Conservation (phyloP, 2,888 invertebrate species). For the Schizaphis graminum region DNA sequence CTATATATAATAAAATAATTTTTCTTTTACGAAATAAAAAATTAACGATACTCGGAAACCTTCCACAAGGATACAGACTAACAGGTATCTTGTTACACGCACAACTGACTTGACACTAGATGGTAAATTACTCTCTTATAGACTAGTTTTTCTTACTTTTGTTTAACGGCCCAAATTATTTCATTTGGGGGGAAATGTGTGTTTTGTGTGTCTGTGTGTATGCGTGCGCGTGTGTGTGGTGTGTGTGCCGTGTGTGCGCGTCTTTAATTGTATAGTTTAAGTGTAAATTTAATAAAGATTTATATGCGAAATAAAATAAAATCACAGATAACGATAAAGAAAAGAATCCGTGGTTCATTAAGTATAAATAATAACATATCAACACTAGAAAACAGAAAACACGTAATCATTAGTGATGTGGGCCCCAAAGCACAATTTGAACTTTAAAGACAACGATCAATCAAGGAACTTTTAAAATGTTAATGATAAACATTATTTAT, state of each 20-base stretch:
- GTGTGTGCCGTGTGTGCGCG: no score
- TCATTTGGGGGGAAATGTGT: conserved; percentile 61
- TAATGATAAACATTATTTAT: background rate
- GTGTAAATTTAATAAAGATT: conserved; percentile 23
- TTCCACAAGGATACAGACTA: conserved; percentile 54
- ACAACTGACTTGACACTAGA: conserved; percentile 63
- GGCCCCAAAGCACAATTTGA: background rate
- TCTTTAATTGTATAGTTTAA: background rate
- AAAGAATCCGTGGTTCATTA: conserved; percentile 5
- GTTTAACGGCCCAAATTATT: conserved; percentile 60
- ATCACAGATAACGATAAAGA: background rate
- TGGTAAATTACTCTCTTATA: conserved; percentile 58
- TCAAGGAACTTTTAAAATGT: conserved; percentile 25
- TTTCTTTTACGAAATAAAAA: conserved; percentile 27
- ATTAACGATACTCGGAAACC: conserved; percentile 44
- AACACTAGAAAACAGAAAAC: background rate
- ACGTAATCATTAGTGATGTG: background rate
- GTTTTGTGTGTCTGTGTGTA: background rate
- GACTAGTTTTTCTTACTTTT: conserved; percentile 65
- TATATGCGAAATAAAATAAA: conserved; percentile 51
- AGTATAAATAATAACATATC: background rate
- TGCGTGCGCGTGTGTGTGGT: background rate
- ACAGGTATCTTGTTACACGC: conserved; percentile 62
- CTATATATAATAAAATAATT: background rate
- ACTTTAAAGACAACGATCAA: conserved; percentile 13